Percentiles rank a stretch among this genome's conserved stretches.
Conservation (phyloP, 2,113 vertebrate genomes). For the Jaculus jaculus region DNA sequence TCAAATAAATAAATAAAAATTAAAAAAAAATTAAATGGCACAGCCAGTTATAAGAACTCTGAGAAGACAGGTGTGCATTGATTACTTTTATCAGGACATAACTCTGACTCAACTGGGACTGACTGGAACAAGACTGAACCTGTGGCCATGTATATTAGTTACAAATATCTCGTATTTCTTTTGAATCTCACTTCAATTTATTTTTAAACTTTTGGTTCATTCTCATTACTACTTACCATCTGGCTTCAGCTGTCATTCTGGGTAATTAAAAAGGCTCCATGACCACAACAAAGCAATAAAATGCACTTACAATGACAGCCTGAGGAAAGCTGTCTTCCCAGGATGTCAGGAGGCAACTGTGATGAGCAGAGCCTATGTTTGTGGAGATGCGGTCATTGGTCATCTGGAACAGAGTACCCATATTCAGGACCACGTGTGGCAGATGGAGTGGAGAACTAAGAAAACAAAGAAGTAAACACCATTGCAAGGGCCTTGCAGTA, state of each 20-base stretch:
- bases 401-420: no score
- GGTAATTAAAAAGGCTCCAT: constrained; percentile 4
- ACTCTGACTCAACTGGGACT: background rate
- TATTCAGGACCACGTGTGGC: background rate
- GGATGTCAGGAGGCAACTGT: background rate
- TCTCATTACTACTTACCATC: constrained; percentile 26
- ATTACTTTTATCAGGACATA: background rate
- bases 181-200: background rate
- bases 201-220: background rate
- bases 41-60: background rate
- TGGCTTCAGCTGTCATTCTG: background rate
- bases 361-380: background rate
- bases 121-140: background rate
- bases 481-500: background rate
- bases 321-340: background rate
- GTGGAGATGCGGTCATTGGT: background rate
- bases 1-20: no score
- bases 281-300: background rate
- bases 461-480: background rate
- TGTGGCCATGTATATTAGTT: background rate
- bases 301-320: background rate
- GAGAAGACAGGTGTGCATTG: background rate
- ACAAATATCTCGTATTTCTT: background rate
- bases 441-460: background rate
- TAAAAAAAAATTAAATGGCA: no score